phyloP scores from a whole-genome alignment of 2,888 invertebrate genomes.

The Drosophila borealis region DNA sequence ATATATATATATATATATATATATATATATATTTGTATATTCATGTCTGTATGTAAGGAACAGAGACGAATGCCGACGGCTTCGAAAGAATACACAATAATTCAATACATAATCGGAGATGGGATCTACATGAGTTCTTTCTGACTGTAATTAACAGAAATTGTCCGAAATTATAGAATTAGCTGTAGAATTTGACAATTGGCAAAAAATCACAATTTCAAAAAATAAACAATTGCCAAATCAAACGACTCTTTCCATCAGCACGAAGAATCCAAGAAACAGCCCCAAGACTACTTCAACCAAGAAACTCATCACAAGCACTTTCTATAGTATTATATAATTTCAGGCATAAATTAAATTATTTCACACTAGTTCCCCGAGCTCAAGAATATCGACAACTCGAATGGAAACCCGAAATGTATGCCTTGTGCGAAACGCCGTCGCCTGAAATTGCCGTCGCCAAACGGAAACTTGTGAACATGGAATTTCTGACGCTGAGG shows the following conservation, averaged over 20 bases:
- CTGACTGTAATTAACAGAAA: slow-evolving; percentile 3
- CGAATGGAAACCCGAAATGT: too few species aligned
- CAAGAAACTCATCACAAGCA: too few species aligned
- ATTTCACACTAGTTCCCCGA: background rate
- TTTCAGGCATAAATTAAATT: background rate
- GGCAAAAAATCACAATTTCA: too few species aligned
- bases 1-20: too few species aligned
- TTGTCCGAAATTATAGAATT: background rate
- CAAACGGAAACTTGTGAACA: background rate
- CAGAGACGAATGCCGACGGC: slow-evolving; percentile 8
- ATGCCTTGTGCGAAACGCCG: background rate
- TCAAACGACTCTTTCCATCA: too few species aligned
- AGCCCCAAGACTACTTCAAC: too few species aligned
- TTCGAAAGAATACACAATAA: background rate
- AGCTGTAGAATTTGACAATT: background rate
- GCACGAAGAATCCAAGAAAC: too few species aligned
- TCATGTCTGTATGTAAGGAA: too few species aligned
- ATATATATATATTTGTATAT: background rate
- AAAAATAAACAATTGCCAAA: too few species aligned
- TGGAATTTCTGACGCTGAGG: slow-evolving; percentile 24
- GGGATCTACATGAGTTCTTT: background rate
- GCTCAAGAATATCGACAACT: too few species aligned
- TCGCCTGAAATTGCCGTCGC: slow-evolving; percentile 27
- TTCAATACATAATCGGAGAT: background rate
- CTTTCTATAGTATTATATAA: too few species aligned